Evolutionary conservation across 1,140 invertebrate species (phyloP), one percentile per base, ranked within the genome.

Genomic region (Drosophila orosa): DNA sequence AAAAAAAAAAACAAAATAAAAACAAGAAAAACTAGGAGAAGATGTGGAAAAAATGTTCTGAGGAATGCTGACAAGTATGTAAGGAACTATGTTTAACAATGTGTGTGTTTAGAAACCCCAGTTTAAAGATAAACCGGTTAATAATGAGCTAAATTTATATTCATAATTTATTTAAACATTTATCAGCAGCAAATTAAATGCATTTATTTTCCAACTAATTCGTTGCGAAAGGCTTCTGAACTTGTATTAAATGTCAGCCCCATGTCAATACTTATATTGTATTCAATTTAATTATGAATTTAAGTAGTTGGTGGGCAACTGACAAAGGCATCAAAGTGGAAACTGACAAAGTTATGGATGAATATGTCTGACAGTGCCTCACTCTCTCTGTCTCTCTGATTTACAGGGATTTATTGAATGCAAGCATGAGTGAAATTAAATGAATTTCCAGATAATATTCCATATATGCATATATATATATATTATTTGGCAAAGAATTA

Each of bases 391-490:
- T 7, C 47, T 13, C 7, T n/a, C 2, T 27, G 17, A 15, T n/a
- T 35, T 33, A 17, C 22, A 19, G 7, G 22, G 54, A 12, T 19
- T 27, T 22, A 29, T 29, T 17, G 24, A 48, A 33, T 17, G 52
- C 27, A 50, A 25, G 9, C 19, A 22, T 33, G 5, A 48, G 15
- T 22, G 15, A 24, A 58, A 29, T 19, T 15, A 63, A 62, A 47
- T 39, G 12, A 5, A 48, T 65, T 48, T 39, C 4, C 25, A 60
- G 25, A 62, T 59, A 17, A 62, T 62, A 40, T 40, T 61, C 35
- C 12, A 24, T 24, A 10, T 17, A 22, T 15, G 27, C 2, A 22
- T 15, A 13, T 35, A 12, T 3, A 13, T 17, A 6, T 19, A 19
- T 56, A n/a, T 27, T 57, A 57, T 62, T 58, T n/a, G 24, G 13